Conservation (phyloP, 2,888 invertebrate species). For the Melinaea menophilus region DNA sequence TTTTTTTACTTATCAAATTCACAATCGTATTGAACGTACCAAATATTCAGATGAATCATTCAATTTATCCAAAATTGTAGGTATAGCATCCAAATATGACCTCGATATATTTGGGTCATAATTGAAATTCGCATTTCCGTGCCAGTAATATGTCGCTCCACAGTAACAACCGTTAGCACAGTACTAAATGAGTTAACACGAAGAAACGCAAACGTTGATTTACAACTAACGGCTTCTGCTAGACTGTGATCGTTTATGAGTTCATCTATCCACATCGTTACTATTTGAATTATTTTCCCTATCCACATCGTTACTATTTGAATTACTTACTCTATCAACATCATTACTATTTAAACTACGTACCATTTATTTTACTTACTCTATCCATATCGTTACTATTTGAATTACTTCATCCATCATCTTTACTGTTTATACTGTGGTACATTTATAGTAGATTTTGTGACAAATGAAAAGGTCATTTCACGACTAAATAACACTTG, state of each 20-base stretch:
- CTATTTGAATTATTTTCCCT: not conserved
- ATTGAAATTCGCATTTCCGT: slow-evolving; percentile 7
- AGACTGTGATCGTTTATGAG: slow-evolving; percentile 8
- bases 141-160: slow-evolving; percentile 12
- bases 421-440: too few species aligned
- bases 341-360: too few species aligned
- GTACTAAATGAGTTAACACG: slow-evolving; percentile 21
- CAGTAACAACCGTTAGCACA: slow-evolving; percentile 16
- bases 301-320: too few species aligned
- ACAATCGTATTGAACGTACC: not conserved
- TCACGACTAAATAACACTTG: not conserved
- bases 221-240: slow-evolving; percentile 17
- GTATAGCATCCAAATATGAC: not conserved
- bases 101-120: not conserved
- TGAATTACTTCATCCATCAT: too few species aligned
- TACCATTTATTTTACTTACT: not conserved
- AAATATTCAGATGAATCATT: not conserved
- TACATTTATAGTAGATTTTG: not conserved
- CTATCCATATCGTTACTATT: too few species aligned
- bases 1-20: slow-evolving; percentile 9
- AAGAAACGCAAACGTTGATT: slow-evolving; percentile 6
- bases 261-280: not conserved
- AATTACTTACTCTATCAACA: too few species aligned
- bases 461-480: slow-evolving; percentile 1
- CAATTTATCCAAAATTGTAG: not conserved